phyloP scores from a whole-genome alignment of 1,140 invertebrate species.

The Eciton burchellii region DNA sequence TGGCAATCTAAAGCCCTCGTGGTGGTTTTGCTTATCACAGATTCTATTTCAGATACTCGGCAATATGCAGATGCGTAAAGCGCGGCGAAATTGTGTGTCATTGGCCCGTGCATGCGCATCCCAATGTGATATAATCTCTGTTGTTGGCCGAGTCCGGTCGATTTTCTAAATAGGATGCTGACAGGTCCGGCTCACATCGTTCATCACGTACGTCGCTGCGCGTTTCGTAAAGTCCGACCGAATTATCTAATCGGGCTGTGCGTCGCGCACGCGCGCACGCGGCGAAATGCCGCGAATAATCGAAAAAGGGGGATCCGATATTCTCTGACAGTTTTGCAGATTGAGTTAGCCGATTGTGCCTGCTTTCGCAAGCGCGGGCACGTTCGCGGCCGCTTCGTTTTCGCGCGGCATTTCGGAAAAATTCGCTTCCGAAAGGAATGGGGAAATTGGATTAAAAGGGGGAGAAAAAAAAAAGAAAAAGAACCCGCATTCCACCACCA shows the following conservation, averaged over 20 bases:
- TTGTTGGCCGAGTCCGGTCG: slow-evolving; percentile 21
- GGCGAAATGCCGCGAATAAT: neutral
- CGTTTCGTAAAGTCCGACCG: neutral
- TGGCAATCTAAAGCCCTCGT: neutral
- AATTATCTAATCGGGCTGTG: slow-evolving; percentile 22
- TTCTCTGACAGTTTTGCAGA: neutral
- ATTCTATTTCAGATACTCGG: slow-evolving; percentile 13
- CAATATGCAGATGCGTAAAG: neutral
- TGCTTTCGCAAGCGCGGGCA: neutral
- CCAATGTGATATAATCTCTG: slow-evolving; percentile 34
- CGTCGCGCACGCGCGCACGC: too few species aligned
- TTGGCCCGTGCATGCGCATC: slow-evolving; percentile 17
- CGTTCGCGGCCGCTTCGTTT: neutral
- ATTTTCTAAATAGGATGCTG: slow-evolving; percentile 41
- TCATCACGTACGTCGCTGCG: neutral
- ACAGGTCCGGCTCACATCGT: slow-evolving; percentile 1
- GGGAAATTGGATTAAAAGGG: neutral
- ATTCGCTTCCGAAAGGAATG: neutral
- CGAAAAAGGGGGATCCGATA: neutral
- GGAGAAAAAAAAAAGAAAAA: too few species aligned
- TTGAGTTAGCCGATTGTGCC: neutral
- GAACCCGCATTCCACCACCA: too few species aligned
- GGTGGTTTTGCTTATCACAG: neutral
- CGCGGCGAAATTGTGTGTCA: slow-evolving; percentile 5
- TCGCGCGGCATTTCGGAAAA: neutral